Evolutionary conservation across 2,888 invertebrate genomes (phyloP).

Genomic region (Neoascia interrupta): DNA sequence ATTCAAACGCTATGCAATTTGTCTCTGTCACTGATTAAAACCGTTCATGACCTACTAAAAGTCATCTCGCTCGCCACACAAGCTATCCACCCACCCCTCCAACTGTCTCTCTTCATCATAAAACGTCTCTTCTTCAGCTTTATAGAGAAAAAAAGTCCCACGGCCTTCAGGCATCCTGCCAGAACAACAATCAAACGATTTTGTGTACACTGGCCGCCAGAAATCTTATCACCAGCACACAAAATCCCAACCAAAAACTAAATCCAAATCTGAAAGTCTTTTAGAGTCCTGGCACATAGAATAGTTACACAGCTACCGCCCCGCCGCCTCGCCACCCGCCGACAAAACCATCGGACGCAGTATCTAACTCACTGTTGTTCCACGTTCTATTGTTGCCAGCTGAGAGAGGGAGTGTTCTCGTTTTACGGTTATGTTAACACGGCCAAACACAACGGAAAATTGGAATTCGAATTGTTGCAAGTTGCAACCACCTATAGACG

Average conservation of each 20-base stretch:
- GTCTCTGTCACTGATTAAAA: constrained; percentile 64
- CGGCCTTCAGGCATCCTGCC: constrained; percentile 61
- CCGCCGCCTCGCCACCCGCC: too few relatives aligned
- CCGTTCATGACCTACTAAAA: constrained; percentile 59
- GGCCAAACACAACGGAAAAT: constrained; percentile 63
- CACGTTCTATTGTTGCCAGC: neutral
- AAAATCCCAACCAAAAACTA: constrained; percentile 44
- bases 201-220: constrained; percentile 49
- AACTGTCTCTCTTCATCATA: constrained; percentile 26
- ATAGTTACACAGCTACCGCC: too few relatives aligned
- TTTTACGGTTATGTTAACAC: constrained; percentile 64
- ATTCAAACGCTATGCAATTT: too few relatives aligned
- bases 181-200: constrained; percentile 61
- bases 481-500: constrained; percentile 41
- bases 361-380: neutral
- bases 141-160: constrained; percentile 17
- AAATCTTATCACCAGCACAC: constrained; percentile 62
- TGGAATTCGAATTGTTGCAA: constrained; percentile 57
- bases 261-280: constrained; percentile 61
- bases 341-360: constrained; percentile 15
- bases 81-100: neutral
- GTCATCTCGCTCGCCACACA: neutral
- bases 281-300: constrained; percentile 43
- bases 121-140: constrained; percentile 2
- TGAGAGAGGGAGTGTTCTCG: constrained; percentile 25